Percentiles rank a stretch among this genome's conserved stretches.
Evolutionary conservation across 1,140 invertebrate genomes (phyloP).

Genomic region (Drosophila grimshawi): DNA sequence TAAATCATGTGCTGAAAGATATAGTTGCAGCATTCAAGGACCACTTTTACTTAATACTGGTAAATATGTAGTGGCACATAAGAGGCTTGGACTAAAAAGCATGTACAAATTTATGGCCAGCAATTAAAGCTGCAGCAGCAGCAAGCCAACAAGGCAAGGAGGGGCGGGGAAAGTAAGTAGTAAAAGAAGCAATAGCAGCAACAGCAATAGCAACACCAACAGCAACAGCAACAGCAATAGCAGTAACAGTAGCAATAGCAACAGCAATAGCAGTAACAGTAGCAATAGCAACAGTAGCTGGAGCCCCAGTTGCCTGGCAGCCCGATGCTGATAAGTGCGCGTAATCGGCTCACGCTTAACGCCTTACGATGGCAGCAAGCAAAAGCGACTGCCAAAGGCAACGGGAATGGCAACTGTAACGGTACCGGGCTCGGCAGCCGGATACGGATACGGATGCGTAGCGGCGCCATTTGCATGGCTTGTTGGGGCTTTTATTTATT

Average conservation of each 20-base stretch:
- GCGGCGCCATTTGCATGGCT: conserved; percentile 58
- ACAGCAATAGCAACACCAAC: too few relatives aligned
- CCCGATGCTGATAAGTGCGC: conserved; percentile 62
- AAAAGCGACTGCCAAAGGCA: not conserved
- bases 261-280: too few relatives aligned
- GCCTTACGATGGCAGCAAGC: conserved; percentile 35
- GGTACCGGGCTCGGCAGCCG: conserved; percentile 15
- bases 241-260: too few relatives aligned
- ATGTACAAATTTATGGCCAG: conserved; percentile 66
- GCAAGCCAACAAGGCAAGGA: not conserved
- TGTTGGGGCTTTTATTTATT: conserved; percentile 60
- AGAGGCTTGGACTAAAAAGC: conserved; percentile 14
- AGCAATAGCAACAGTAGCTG: not conserved
- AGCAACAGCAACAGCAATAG: too few relatives aligned
- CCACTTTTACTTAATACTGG: conserved; percentile 24
- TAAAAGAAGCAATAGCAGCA: not conserved
- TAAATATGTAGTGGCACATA: conserved; percentile 24
- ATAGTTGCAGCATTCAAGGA: conserved; percentile 11
- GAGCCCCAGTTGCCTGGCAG: conserved; percentile 18
- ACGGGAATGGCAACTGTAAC: conserved; percentile 16
- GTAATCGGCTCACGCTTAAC: conserved; percentile 74
- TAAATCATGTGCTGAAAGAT: conserved; percentile 2
- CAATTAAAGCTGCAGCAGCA: conserved; percentile 70
- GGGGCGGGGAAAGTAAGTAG: conserved; percentile 16
- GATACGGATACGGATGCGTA: conserved; percentile 50